Conservation (phyloP, 53 echinoderm and acorn worm genomes). For the Astropecten irregularis region DNA sequence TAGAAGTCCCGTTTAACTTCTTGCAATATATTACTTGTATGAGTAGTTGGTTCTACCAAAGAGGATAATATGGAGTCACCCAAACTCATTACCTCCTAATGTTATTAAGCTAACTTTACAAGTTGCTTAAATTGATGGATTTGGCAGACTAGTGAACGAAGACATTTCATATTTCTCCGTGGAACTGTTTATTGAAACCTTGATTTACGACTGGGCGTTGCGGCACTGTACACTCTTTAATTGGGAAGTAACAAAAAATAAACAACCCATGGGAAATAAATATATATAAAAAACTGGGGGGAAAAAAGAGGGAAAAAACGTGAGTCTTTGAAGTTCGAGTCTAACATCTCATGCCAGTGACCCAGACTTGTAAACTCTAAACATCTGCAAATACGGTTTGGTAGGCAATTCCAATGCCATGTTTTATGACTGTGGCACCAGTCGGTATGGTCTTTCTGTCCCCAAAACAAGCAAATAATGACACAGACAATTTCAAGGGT, state of each 20-base stretch:
- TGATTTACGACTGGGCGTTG: not conserved
- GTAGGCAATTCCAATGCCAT: not conserved
- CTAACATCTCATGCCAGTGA: not conserved
- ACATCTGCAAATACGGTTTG: slow-evolving; percentile 16
- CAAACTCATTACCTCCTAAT: not conserved
- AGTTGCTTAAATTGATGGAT: not conserved
- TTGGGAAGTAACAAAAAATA: not conserved
- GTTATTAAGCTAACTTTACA: not conserved
- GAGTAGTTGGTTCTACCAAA: not conserved
- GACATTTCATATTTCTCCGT: no score
- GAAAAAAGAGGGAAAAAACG: no score
- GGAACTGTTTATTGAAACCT: not conserved
- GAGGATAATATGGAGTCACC: no score
- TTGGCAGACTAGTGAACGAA: no score
- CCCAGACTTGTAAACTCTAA: slow-evolving; percentile 12
- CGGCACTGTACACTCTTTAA: not conserved
- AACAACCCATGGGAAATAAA: not conserved
- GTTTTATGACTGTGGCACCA: slow-evolving; percentile 17
- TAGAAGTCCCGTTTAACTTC: not conserved
- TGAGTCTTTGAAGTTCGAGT: not conserved
- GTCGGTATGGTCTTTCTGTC: not conserved
- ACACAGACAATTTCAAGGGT: no score
- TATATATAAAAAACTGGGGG: no score
- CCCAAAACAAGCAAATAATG: no score
- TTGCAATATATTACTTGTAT: not conserved